phyloP scores from a whole-genome alignment of 2,888 invertebrate species.

The Sesamia inferens region DNA sequence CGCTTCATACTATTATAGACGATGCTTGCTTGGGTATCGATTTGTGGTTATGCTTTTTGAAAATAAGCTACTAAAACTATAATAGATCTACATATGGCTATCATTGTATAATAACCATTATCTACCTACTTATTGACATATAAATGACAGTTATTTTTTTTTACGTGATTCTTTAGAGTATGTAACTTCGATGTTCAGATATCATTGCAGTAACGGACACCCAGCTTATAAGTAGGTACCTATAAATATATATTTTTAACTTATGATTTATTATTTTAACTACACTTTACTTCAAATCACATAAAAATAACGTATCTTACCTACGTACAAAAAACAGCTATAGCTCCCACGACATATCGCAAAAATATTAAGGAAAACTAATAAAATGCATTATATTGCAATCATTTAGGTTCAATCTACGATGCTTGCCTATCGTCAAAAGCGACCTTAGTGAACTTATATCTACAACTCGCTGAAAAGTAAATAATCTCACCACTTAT shows the following conservation, averaged over 20 bases:
- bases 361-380: conserved; percentile 3
- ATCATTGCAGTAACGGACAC: not conserved
- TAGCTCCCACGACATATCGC: not conserved
- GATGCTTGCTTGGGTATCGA: conserved; percentile 75
- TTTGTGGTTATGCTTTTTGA: conserved; percentile 62
- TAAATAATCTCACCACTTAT: conserved; percentile 38
- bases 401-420: not conserved
- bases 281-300: not conserved
- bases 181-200: not conserved
- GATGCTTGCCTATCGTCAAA: conserved; percentile 1
- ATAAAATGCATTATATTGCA: conserved; percentile 20
- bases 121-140: not conserved
- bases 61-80: conserved; percentile 42
- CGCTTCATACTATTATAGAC: conserved; percentile 79
- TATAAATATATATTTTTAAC: not conserved
- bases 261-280: not conserved
- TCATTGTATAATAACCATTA: not conserved
- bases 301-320: not conserved
- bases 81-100: not conserved
- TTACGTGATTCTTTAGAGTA: no score
- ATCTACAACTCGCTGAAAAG: conserved; percentile 18
- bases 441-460: conserved; percentile 35
- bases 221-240: not conserved
- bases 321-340: not conserved
- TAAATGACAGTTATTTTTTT: not conserved